These are phyloP conservation scores for Argentina silus DNA, from an alignment of 2,797 vertebrate genomes.

Conservation along the genomic window DNA sequence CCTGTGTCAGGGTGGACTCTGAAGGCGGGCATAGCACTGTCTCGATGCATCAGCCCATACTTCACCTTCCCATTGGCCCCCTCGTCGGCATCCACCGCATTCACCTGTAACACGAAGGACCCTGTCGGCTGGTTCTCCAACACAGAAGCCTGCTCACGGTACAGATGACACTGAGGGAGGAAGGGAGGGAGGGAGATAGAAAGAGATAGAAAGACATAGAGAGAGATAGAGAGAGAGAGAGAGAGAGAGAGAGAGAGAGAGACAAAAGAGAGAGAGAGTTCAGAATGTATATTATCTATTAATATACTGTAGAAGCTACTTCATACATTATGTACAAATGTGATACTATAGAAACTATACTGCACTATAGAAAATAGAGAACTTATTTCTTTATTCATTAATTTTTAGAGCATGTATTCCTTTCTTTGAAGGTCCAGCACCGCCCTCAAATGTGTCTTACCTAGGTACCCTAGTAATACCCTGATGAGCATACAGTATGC, in stretches of 20 bases:
- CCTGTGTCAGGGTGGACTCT: conserved; percentile 90
- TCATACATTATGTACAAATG: neutral
- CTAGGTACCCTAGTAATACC: neutral
- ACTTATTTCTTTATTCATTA: conserved; percentile 21
- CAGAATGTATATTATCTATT: neutral
- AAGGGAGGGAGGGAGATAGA: neutral
- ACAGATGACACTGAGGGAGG: conserved; percentile 83
- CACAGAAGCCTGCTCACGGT: conserved; percentile 84
- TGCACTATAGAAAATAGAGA: conserved; percentile 43
- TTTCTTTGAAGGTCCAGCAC: conserved; percentile 54
- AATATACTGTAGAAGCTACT: neutral
- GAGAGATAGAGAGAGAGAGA: neutral
- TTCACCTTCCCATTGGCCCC: conserved; percentile 90
- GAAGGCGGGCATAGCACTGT: conserved; percentile 85
- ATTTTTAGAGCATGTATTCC: conserved; percentile 19
- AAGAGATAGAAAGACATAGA: neutral
- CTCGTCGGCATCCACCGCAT: conserved; percentile 89
- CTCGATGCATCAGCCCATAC: conserved; percentile 91
- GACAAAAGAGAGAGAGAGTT: neutral
- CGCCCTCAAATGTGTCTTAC: neutral
- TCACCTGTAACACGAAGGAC: conserved; percentile 87
- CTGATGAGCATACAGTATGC: conserved; percentile 56
- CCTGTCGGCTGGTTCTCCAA: conserved; percentile 90
- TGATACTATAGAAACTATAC: conserved; percentile 28
- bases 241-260: neutral